Conservation (phyloP, 2,113 vertebrate genomes). For the Ploceus nigricollis region DNA sequence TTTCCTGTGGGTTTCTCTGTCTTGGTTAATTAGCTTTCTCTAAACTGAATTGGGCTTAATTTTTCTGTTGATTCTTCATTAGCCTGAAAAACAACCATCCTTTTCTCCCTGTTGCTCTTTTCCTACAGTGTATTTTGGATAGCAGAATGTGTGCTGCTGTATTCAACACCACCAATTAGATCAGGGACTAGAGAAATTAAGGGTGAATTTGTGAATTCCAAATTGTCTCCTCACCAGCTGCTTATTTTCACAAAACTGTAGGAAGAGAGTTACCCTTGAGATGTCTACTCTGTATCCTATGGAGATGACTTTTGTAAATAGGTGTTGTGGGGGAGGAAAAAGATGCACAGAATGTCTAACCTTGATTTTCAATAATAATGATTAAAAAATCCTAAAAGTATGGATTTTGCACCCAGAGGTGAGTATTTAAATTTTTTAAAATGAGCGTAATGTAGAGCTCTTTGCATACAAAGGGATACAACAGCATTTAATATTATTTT, state of each 20-base stretch:
- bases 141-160: not conserved
- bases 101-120: not conserved
- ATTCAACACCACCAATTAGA: not conserved
- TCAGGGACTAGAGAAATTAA: not conserved
- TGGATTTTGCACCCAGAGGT: not conserved
- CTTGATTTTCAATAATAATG: not conserved
- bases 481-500: not conserved
- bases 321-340: not conserved
- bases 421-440: not conserved
- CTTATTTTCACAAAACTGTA: not conserved
- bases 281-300: not conserved
- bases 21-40: slow-evolving; percentile 5
- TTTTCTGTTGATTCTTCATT: slow-evolving; percentile 18
- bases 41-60: not conserved
- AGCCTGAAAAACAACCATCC: not conserved
- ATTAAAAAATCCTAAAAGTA: not conserved
- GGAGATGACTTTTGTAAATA: not conserved
- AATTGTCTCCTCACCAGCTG: not conserved
- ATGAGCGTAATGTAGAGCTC: not conserved
- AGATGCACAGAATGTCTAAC: not conserved
- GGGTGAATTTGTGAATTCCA: not conserved
- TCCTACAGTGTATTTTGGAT: not conserved
- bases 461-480: not conserved
- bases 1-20: not conserved
- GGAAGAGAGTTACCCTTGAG: not conserved